Evolutionary conservation across 2,113 vertebrate species (phyloP).

Genomic region (Anoura caudifer): DNA sequence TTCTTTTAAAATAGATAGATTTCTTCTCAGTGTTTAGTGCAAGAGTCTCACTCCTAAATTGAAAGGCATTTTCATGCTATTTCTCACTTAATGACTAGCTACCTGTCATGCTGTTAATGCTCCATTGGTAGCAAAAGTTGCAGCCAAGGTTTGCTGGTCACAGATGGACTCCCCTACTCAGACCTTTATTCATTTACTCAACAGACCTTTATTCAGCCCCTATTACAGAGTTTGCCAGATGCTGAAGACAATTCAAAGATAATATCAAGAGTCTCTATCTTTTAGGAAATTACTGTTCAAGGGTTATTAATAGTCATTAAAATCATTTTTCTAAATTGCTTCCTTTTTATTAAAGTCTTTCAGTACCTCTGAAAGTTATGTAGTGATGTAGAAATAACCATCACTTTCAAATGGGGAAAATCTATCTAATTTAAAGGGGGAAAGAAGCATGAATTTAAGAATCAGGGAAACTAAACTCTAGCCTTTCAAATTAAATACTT

Average conservation of each 20-base stretch:
- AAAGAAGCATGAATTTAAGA: neutral
- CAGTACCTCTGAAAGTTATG: neutral
- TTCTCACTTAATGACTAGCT: neutral
- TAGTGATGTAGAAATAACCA: neutral
- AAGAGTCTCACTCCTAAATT: neutral
- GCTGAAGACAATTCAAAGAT: neutral
- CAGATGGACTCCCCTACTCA: neutral
- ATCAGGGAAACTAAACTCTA: neutral
- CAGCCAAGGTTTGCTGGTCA: neutral
- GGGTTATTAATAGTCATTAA: neutral
- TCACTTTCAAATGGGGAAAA: neutral
- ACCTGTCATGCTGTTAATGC: neutral
- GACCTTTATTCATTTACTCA: neutral
- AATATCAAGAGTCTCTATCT: neutral
- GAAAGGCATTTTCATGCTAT: neutral
- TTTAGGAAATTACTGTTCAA: neutral
- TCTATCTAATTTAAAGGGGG: neutral
- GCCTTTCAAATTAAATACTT: neutral
- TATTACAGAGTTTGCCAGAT: neutral
- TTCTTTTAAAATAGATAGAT: neutral
- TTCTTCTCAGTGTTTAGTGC: neutral
- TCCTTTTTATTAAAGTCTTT: neutral
- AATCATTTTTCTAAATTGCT: neutral
- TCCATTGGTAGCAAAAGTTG: neutral
- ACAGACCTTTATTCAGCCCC: neutral